Conservation (phyloP, 2,888 invertebrate species). For the Cephus runcator region DNA sequence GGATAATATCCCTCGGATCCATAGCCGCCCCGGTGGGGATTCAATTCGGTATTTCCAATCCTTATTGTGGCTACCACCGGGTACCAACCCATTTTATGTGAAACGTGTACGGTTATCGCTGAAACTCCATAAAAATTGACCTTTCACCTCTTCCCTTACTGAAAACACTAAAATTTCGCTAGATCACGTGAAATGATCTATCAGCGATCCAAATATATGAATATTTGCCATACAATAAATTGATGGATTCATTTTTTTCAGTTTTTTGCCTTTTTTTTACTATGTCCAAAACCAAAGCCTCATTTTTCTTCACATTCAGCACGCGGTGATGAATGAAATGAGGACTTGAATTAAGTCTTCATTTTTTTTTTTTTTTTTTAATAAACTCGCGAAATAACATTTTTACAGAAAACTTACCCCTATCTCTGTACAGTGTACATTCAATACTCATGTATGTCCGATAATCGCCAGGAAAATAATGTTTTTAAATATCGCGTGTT, state of each 20-base stretch:
- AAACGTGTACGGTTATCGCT: background rate
- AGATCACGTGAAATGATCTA: background rate
- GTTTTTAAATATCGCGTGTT: background rate
- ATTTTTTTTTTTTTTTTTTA: no score
- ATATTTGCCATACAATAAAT: no score
- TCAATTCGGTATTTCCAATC: slow-evolving; percentile 52
- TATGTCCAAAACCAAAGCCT: no score
- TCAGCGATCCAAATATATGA: no score
- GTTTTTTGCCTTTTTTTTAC: no score
- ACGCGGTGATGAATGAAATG: no score
- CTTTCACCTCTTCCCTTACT: background rate
- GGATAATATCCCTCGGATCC: slow-evolving; percentile 56
- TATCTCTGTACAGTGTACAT: background rate
- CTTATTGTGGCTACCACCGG: slow-evolving; percentile 32
- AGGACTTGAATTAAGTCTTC: no score
- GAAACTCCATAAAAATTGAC: background rate
- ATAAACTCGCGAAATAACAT: no score
- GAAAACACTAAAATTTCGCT: background rate
- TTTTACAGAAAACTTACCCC: background rate
- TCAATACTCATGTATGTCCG: background rate
- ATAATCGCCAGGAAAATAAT: background rate
- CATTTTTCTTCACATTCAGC: no score
- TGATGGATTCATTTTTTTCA: no score
- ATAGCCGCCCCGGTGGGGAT: slow-evolving; percentile 52
- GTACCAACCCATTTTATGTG: background rate